These are phyloP conservation scores for Antheraea yamamai DNA, from an alignment of 2,888 invertebrate species.

Conservation along the genomic window DNA sequence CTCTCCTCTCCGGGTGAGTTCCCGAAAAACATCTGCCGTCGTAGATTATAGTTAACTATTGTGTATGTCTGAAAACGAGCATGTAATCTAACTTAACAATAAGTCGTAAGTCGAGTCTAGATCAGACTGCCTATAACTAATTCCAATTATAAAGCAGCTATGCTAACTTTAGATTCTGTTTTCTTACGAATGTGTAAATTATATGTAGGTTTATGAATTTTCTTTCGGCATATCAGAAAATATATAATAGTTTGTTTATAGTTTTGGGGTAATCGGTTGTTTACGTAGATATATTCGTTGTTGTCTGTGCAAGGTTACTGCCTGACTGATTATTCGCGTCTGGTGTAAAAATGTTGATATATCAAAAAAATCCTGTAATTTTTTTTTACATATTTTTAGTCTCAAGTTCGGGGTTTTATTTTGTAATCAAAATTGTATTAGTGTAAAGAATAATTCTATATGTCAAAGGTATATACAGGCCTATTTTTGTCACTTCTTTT, in stretches of 20 bases:
- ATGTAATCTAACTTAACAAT: background rate
- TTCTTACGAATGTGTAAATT: background rate
- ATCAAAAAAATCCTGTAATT: background rate
- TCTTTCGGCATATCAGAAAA: background rate
- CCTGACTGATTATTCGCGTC: background rate
- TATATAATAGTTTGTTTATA: background rate
- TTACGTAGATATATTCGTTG: background rate
- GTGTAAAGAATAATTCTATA: background rate
- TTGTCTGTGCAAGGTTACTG: background rate
- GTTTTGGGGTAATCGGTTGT: background rate
- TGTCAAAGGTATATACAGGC: too few species aligned
- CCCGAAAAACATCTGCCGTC: background rate
- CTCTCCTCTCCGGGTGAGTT: conserved; percentile 72
- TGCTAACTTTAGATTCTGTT: background rate
- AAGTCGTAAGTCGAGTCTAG: too few species aligned
- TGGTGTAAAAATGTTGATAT: background rate
- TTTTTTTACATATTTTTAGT: background rate
- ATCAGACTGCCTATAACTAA: background rate
- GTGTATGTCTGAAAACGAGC: conserved; percentile 1
- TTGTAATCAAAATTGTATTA: background rate
- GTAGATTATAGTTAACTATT: conserved; percentile 7
- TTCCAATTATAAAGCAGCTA: background rate
- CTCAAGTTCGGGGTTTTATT: background rate
- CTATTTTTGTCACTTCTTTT: too few species aligned
- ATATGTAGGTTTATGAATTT: background rate